Percentiles rank a stretch among this genome's conserved stretches.
These are phyloP conservation scores for Pollenia amentaria DNA, from an alignment of 2,888 invertebrate species.

Conservation along the genomic window DNA sequence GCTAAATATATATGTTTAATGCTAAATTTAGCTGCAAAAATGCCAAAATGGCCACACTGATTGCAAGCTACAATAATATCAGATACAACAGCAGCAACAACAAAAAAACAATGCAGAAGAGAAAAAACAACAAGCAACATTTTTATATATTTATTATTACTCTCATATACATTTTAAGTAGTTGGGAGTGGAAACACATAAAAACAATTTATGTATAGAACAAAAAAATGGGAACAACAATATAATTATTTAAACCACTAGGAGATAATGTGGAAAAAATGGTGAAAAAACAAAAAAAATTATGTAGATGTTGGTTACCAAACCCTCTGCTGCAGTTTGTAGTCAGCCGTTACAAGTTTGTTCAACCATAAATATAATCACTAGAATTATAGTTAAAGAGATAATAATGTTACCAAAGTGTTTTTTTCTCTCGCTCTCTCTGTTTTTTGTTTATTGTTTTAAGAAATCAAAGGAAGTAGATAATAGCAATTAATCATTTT, in stretches of 20 bases:
- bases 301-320: not conserved
- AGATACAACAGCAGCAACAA: not conserved
- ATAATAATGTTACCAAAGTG: conserved; percentile 65
- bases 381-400: conserved; percentile 66
- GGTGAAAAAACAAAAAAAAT: not conserved
- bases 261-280: conserved; percentile 54
- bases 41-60: no score
- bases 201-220: conserved; percentile 59
- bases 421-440: not conserved
- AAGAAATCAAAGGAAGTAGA: conserved; percentile 1
- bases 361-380: conserved; percentile 67
- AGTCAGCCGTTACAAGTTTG: conserved; percentile 47
- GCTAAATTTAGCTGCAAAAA: no score
- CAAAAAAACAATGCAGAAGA: not conserved
- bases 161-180: conserved; percentile 61
- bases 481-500: conserved; percentile 52
- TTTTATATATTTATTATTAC: conserved; percentile 57
- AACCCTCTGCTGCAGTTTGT: conserved; percentile 14
- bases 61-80: conserved; percentile 17
- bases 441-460: conserved; percentile 15
- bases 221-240: conserved; percentile 8
- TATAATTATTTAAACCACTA: conserved; percentile 65
- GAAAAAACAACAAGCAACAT: conserved; percentile 38
- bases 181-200: conserved; percentile 58
- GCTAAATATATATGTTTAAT: no score